Base-by-base conservation (phyloP, 2,888 invertebrate species). In the Phytoseiulus persimilis region DNA sequence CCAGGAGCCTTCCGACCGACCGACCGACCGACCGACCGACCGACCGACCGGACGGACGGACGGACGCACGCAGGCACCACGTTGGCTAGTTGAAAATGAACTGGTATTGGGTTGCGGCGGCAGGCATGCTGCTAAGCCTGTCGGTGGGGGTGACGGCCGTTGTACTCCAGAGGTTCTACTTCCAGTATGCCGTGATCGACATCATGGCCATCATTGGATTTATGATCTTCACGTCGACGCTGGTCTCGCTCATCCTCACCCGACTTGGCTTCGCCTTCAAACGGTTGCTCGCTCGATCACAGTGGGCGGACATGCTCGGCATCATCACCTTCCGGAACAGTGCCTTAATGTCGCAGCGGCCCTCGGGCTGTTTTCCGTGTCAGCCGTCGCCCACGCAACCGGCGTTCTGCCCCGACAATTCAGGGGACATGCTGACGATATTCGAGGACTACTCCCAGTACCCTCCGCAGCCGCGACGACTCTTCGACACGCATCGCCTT, bases 261-360 rank as follows among this genome's bases (percentile, higher is more conserved):
- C 87, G 87, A 33, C 87, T 87, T 9, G 87, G 87, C 32, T 87
- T 87, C 87, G 87, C 87, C 39, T 31, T 87, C 87, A 87, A 87
- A 87, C 87, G 87, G n/a, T n/a, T 87, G 31, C 32, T 87, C 11
- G 87, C 87, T 87, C 87, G 87, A 39, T 87, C 87, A 87, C 87
- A 87, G 45, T 87, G 87, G 87, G 87, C 87, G 32, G 87, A 87
- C 31, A 87, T 87, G 87, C 87, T 87, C 45, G 87, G 87, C 32
- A 87, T 87, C 45, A 87, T 87, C 87, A 87, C 87, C 39, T 87
- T 87, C 87, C 87, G 87, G 39, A 87, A 87, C 87, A 87, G 87
- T 87, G 87, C 87, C 87, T 87, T 87, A 87, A 87, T 87, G 87
- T 87, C 87, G 87, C 87, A 87, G 87, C 87, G 87, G 87, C 87